Conservation (phyloP, 2,113 vertebrate genomes). For the Poeciliopsis prolifica region DNA sequence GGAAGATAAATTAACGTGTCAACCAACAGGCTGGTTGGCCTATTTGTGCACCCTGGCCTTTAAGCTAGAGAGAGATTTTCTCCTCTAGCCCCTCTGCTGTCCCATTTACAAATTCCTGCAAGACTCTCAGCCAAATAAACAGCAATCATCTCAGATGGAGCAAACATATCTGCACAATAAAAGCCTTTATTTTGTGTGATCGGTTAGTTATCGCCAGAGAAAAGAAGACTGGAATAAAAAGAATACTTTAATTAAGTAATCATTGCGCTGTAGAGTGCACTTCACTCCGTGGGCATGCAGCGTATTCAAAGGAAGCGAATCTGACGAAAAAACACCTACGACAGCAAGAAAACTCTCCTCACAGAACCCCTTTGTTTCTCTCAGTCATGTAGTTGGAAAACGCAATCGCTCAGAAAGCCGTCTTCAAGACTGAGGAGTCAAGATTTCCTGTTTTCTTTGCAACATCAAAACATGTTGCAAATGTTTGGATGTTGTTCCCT, state of each 20-base stretch:
- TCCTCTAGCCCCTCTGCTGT: slow-evolving; percentile 22
- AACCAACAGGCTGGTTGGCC: slow-evolving; percentile 39
- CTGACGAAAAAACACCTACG: slow-evolving; percentile 60
- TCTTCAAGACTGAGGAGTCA: slow-evolving; percentile 27
- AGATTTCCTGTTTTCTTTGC: slow-evolving; percentile 26
- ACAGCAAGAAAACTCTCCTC: slow-evolving; percentile 42
- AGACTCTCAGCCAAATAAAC: slow-evolving; percentile 49
- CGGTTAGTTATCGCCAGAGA: slow-evolving; percentile 63
- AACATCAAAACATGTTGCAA: slow-evolving; percentile 22
- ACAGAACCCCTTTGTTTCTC: slow-evolving; percentile 33
- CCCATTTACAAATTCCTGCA: slow-evolving; percentile 52
- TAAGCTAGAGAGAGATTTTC: slow-evolving; percentile 35
- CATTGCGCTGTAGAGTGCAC: slow-evolving; percentile 49
- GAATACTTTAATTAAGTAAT: slow-evolving; percentile 69
- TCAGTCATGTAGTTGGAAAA: slow-evolving; percentile 38
- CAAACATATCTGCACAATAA: slow-evolving; percentile 36
- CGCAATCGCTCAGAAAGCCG: slow-evolving; percentile 12
- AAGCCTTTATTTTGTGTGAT: slow-evolving; percentile 62
- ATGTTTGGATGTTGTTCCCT: too few species aligned
- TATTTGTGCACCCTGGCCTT: slow-evolving; percentile 47
- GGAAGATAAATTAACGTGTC: slow-evolving; percentile 46
- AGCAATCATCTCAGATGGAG: slow-evolving; percentile 44
- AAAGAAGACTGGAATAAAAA: slow-evolving; percentile 47
- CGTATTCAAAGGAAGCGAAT: slow-evolving; percentile 51
- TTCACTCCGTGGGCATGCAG: slow-evolving; percentile 62